phyloP scores from a whole-genome alignment of 92 coral and sea anemone genomes.

The Porites evermanni region DNA sequence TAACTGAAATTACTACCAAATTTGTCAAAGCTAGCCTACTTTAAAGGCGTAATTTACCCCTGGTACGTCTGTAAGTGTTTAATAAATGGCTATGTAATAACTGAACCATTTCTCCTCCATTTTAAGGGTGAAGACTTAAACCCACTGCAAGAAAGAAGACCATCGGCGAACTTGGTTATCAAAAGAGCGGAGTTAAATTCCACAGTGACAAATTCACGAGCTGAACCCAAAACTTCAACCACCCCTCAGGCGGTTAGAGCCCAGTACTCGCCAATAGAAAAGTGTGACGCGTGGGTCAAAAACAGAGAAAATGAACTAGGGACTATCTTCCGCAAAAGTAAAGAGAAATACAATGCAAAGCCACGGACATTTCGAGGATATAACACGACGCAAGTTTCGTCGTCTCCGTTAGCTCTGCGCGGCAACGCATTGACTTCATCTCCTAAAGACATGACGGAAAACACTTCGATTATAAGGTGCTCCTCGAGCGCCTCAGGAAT shows the following conservation, averaged over 20 bases:
- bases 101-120: not conserved
- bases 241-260: not conserved
- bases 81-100: no score
- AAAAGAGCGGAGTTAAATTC: constrained; percentile 22
- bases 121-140: constrained; percentile 16
- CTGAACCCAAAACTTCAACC: constrained; percentile 14
- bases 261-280: constrained; percentile 44
- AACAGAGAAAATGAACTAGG: constrained; percentile 57
- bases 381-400: not conserved
- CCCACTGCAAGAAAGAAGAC: constrained; percentile 19
- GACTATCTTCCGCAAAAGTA: constrained; percentile 29
- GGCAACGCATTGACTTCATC: constrained; percentile 19
- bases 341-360: constrained; percentile 11
- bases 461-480: not conserved
- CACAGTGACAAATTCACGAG: constrained; percentile 13
- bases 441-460: constrained; percentile 31
- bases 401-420: constrained; percentile 20
- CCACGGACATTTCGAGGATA: constrained; percentile 11
- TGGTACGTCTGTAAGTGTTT: no score
- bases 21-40: no score
- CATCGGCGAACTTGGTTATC: constrained; percentile 38
- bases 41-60: no score
- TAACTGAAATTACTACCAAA: no score
- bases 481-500: constrained; percentile 22
- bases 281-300: constrained; percentile 68